Base-by-base conservation (phyloP, 2,113 vertebrate species). In the Piprites chloris region DNA sequence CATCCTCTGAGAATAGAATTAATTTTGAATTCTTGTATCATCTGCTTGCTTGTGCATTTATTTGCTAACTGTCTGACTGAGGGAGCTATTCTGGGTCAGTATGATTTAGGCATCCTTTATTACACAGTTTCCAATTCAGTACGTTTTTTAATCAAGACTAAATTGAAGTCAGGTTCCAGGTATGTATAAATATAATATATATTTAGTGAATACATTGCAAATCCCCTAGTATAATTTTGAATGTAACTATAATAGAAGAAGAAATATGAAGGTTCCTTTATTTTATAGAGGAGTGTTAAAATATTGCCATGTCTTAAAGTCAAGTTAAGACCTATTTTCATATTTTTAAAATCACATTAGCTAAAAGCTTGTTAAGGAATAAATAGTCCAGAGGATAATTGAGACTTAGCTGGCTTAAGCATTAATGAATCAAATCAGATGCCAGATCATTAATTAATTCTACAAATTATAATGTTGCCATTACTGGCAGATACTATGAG, bases 401-500 rank as follows among this genome's bases (percentile, higher is more conserved):
- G 97, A 96, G 96, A 96, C 90, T 97, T 96, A 97, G 96, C 95
- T 95, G 96, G 94, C 93, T 97, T 97, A 97, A 87, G 93, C 94
- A 96, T 97, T 97, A 97, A 97, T 96, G 97, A 97, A 94, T 96
- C 94, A 96, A 97, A 97, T 97, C 97, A 97, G 95, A 97, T 96
- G 97, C 95, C 95, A 96, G 95, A 96, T 96, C 96, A 97, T 97
- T 97, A 97, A 97, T 97, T 97, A 97, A 97, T 97, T 96, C 96
- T 95, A 96, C 96, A 97, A 97, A 97, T 97, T 92, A 96, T 93
- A 95, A 94, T 94, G 95, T 97, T 97, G 91, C 89, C 82, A 68
- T 94, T 95, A 90, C 94, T 91, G 85, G 91, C 73, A 96, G 96
- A 89, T 94, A 92, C 90, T 94, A 26, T 75, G 74, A 85, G 90